phyloP scores from a whole-genome alignment of 2,888 invertebrate genomes.

The Oligia fasciuncula region DNA sequence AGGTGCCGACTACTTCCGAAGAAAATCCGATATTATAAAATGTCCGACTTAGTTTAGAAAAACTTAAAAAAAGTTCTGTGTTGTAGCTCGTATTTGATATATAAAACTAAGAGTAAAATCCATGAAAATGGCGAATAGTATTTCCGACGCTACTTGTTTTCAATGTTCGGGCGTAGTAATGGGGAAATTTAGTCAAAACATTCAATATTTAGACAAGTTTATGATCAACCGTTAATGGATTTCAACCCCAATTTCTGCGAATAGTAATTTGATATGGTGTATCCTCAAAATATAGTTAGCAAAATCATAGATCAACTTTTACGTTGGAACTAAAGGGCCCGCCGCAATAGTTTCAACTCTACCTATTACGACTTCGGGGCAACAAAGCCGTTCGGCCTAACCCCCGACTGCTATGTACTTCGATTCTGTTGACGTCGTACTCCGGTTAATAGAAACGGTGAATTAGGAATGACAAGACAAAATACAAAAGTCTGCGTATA shows the following conservation, averaged over 20 bases:
- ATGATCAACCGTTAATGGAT: constrained; percentile 39
- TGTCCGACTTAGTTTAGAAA: constrained; percentile 6
- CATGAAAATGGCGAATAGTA: neutral
- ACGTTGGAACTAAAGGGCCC: constrained; percentile 45
- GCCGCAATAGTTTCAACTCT: constrained; percentile 68
- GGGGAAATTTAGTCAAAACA: constrained; percentile 2
- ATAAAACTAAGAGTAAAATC: neutral
- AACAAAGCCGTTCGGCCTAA: constrained; percentile 64
- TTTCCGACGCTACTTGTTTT: neutral
- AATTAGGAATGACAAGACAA: constrained; percentile 44
- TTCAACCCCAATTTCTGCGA: constrained; percentile 42
- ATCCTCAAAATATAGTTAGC: constrained; percentile 52
- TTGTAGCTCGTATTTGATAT: neutral
- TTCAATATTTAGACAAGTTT: constrained; percentile 32
- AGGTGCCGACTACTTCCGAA: neutral
- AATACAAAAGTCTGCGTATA: constrained; percentile 1
- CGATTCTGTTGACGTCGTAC: constrained; percentile 64
- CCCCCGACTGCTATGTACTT: constrained; percentile 63
- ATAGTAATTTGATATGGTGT: constrained; percentile 58
- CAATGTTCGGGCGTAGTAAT: neutral
- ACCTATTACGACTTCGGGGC: constrained; percentile 65
- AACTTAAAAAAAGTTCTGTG: neutral
- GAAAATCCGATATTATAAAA: constrained; percentile 8
- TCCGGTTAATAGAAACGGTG: constrained; percentile 55
- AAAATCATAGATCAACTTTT: constrained; percentile 62